A percentile compares a stretch with the other conserved stretches of the same genome.
These are phyloP conservation scores for Aethes cnicana DNA, from an alignment of 2,888 invertebrate genomes.

Conservation along the genomic window DNA sequence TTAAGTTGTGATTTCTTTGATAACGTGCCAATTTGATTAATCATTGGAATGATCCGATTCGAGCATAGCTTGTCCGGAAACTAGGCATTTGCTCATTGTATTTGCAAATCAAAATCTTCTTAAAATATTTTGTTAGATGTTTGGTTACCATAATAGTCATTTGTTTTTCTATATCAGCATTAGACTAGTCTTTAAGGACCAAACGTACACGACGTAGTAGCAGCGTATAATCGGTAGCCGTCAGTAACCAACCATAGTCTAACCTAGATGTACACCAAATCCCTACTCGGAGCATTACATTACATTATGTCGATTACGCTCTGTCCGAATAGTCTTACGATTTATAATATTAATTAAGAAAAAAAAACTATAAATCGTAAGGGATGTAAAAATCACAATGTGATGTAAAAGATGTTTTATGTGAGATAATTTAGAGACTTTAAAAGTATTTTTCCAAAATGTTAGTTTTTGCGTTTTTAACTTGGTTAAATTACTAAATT, in stretches of 20 bases:
- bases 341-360: conserved; percentile 29
- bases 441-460: conserved; percentile 79
- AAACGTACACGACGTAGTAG: conserved; percentile 48
- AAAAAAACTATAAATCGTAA: conserved; percentile 53
- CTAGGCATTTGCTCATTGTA: conserved; percentile 45
- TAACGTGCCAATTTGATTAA: conserved; percentile 80
- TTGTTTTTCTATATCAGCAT: conserved; percentile 66
- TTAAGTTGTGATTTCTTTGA: conserved; percentile 79
- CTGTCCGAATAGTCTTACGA: conserved; percentile 40
- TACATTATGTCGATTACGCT: conserved; percentile 46
- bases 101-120: conserved; percentile 53
- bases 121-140: conserved; percentile 57
- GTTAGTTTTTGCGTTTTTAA: conserved; percentile 73
- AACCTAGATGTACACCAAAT: conserved; percentile 36
- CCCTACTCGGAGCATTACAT: conserved; percentile 46
- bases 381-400: conserved; percentile 72
- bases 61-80: conserved; percentile 76
- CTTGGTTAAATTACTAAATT: conserved; percentile 62
- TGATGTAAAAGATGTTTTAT: conserved; percentile 78
- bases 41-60: conserved; percentile 68
- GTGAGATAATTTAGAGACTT: conserved; percentile 76
- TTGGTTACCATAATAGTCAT: conserved; percentile 70
- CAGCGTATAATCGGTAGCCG: conserved; percentile 26
- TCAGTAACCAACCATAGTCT: conserved; percentile 19
- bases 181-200: conserved; percentile 77